These are phyloP conservation scores for Rhea americana DNA, from an alignment of 2,113 vertebrate species.

Conservation along the genomic window DNA sequence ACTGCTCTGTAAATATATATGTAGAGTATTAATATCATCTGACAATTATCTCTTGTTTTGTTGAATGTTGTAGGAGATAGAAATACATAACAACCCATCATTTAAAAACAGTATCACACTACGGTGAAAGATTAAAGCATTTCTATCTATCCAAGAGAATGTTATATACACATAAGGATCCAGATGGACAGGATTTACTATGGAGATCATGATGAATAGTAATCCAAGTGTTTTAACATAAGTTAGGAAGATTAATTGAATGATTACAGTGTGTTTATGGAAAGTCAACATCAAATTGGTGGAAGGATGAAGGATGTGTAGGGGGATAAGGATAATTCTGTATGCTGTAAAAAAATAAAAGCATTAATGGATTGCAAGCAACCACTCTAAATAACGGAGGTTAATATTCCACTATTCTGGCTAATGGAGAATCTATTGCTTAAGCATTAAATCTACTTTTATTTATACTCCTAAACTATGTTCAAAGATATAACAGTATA, in stretches of 20 bases:
- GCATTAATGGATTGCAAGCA: conserved; percentile 10
- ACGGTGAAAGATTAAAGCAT: conserved; percentile 15
- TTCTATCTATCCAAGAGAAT: background rate
- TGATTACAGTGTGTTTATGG: background rate
- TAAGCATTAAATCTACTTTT: conserved; percentile 24
- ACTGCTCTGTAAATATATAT: background rate
- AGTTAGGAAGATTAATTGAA: conserved; percentile 29
- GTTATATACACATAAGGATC: background rate
- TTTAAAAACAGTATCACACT: conserved; percentile 18
- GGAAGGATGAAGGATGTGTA: background rate
- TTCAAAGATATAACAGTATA: background rate
- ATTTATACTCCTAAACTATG: background rate
- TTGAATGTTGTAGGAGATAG: background rate
- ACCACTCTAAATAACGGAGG: background rate
- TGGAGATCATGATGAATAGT: background rate
- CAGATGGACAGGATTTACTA: conserved; percentile 9
- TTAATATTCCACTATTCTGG: background rate
- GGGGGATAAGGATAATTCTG: background rate
- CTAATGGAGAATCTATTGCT: background rate
- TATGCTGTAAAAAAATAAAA: background rate
- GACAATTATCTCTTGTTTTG: background rate
- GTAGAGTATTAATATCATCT: background rate
- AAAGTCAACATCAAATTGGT: conserved; percentile 9
- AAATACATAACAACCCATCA: background rate
- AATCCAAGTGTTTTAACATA: background rate